Evolutionary conservation across 64 coral and sea anemone genomes (phyloP).

Genomic region (Stichodactyla helianthus): DNA sequence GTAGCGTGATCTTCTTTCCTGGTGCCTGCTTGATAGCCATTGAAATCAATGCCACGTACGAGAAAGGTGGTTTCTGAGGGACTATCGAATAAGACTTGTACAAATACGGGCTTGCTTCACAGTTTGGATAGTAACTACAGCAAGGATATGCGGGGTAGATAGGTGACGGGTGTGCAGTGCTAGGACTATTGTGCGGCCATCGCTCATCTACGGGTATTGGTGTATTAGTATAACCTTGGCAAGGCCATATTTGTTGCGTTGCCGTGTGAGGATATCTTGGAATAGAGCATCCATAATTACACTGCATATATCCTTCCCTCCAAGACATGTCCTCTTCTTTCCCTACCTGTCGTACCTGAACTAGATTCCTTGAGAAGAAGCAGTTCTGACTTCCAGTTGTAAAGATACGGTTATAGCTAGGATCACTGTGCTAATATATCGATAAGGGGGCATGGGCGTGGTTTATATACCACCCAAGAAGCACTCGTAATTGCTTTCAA

Average conservation of each 20-base stretch:
- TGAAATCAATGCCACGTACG: constrained; percentile 94
- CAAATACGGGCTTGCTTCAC: background rate
- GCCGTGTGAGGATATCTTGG: background rate
- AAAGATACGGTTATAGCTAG: background rate
- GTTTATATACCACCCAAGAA: constrained; percentile 21
- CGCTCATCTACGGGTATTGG: background rate
- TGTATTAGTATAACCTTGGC: background rate
- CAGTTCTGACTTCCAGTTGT: background rate
- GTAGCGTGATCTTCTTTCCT: constrained; percentile 72
- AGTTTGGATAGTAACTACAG: constrained; percentile 24
- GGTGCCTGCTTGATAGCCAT: constrained; percentile 97
- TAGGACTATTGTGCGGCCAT: background rate
- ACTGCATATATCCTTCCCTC: background rate
- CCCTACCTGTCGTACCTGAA: background rate
- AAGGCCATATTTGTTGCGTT: background rate
- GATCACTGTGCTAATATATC: background rate
- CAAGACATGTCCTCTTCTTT: background rate
- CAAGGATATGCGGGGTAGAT: background rate
- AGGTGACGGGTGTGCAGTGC: background rate
- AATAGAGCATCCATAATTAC: background rate
- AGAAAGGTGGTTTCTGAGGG: constrained; percentile 84
- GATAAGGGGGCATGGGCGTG: background rate
- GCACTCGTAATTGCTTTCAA: constrained; percentile 7
- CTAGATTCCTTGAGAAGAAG: background rate
- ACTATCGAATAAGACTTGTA: constrained; percentile 19